Percentiles rank a stretch among this genome's conserved stretches.
These are phyloP conservation scores for Pangasianodon hypophthalmus DNA, from an alignment of 2,113 vertebrate genomes.

Conservation along the genomic window DNA sequence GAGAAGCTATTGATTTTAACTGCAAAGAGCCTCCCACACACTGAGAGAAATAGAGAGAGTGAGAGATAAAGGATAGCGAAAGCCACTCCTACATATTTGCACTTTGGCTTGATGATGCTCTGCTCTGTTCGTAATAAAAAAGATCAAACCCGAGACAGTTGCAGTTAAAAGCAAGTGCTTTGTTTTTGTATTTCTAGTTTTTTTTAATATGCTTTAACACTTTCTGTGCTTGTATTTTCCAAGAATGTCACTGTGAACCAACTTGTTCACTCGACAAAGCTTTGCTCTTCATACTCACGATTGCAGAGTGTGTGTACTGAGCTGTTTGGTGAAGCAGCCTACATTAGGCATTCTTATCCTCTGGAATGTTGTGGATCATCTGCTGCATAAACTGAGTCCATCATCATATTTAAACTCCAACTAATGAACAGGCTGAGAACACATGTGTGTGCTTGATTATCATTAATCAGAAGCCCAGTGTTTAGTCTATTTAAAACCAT, in stretches of 20 bases:
- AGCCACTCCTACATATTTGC: slow-evolving; percentile 44
- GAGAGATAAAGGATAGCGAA: slow-evolving; percentile 33
- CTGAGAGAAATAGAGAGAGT: slow-evolving; percentile 8
- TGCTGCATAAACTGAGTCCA: background rate
- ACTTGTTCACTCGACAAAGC: background rate
- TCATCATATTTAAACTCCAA: background rate
- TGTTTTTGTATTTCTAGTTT: slow-evolving; percentile 45
- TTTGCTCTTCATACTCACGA: background rate
- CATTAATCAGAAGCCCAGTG: background rate
- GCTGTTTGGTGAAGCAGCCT: background rate
- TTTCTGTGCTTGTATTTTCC: slow-evolving; percentile 41
- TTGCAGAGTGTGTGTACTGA: background rate
- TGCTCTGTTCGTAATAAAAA: slow-evolving; percentile 37
- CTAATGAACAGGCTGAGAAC: background rate
- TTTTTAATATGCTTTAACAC: slow-evolving; percentile 60
- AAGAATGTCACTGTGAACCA: background rate
- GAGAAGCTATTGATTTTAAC: slow-evolving; percentile 56
- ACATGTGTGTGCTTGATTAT: background rate
- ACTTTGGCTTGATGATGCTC: slow-evolving; percentile 40
- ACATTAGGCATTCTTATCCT: background rate
- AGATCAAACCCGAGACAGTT: slow-evolving; percentile 34
- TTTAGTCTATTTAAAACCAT: slow-evolving; percentile 34
- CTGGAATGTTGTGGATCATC: background rate
- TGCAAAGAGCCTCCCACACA: slow-evolving; percentile 56
- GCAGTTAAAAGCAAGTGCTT: slow-evolving; percentile 21